Percentiles rank a stretch among this genome's conserved stretches.
These are phyloP conservation scores for Ailuropoda melanoleuca DNA, from an alignment of 2,113 vertebrate species.

Conservation along the genomic window DNA sequence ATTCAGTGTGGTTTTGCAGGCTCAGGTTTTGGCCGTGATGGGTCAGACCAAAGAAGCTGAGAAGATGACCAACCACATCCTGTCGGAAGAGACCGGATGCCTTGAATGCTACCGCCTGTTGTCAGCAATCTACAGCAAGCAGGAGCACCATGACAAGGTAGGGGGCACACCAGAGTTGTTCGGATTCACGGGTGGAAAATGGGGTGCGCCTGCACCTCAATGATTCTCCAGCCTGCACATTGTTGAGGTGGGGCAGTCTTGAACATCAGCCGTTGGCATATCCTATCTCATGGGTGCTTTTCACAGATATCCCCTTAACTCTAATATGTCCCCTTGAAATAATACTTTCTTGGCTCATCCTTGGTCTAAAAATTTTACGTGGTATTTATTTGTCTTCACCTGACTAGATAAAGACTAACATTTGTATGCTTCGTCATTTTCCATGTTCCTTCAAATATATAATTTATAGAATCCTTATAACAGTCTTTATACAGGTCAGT, in stretches of 20 bases:
- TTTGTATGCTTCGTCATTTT: not conserved
- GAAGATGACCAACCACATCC: slow-evolving; percentile 89
- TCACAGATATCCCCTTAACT: not conserved
- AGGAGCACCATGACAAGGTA: slow-evolving; percentile 91
- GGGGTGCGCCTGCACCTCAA: accelerated
- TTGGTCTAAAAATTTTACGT: not conserved
- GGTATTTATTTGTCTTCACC: not conserved
- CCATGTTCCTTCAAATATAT: not conserved
- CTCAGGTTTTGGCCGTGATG: slow-evolving; percentile 94
- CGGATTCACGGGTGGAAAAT: not conserved
- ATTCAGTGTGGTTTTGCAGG: slow-evolving; percentile 80
- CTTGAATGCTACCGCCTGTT: slow-evolving; percentile 96
- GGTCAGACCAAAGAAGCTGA: slow-evolving; percentile 90
- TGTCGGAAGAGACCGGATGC: slow-evolving; percentile 86
- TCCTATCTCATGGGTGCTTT: not conserved
- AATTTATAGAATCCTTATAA: not conserved
- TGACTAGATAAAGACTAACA: not conserved
- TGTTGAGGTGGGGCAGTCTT: not conserved
- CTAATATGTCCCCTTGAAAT: not conserved
- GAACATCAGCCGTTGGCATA: accelerated
- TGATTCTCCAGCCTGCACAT: not conserved
- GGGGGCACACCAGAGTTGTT: not conserved
- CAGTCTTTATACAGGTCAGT: not conserved
- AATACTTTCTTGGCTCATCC: not conserved
- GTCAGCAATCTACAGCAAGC: slow-evolving; percentile 96